Evolutionary conservation across 2,888 invertebrate genomes (phyloP).

Genomic region (Ennomos erosarius): DNA sequence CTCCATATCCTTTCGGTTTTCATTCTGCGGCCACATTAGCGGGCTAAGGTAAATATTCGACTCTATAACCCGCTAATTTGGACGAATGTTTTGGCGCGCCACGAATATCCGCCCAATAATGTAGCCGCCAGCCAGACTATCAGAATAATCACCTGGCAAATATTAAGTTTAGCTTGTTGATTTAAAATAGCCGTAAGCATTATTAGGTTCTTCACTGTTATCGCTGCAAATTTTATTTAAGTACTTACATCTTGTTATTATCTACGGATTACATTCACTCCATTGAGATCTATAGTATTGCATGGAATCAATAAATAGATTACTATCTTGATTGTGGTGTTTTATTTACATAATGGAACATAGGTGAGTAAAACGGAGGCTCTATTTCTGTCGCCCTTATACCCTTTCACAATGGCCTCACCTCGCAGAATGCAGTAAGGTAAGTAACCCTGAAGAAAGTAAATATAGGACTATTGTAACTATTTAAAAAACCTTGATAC

Average conservation of each 20-base stretch:
- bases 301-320: constrained; percentile 80
- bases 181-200: not conserved
- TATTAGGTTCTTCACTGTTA: constrained; percentile 57
- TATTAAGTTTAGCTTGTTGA: not conserved
- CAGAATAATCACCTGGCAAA: no score
- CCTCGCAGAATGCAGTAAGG: constrained; percentile 13
- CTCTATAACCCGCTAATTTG: no score
- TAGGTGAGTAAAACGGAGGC: not conserved
- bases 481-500: no score
- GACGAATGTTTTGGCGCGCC: no score
- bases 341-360: no score
- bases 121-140: no score
- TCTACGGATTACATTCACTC: constrained; percentile 59
- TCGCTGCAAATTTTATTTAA: constrained; percentile 76
- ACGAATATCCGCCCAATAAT: no score
- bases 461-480: no score
- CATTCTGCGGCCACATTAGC: no score
- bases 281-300: constrained; percentile 76
- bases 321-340: constrained; percentile 37
- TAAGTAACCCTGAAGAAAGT: constrained; percentile 1
- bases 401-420: constrained; percentile 14
- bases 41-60: no score
- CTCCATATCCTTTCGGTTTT: no score
- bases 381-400: constrained; percentile 17
- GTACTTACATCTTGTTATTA: constrained; percentile 35